phyloP scores from a whole-genome alignment of 1,140 invertebrate species.

The Macrostomum lignano region DNA sequence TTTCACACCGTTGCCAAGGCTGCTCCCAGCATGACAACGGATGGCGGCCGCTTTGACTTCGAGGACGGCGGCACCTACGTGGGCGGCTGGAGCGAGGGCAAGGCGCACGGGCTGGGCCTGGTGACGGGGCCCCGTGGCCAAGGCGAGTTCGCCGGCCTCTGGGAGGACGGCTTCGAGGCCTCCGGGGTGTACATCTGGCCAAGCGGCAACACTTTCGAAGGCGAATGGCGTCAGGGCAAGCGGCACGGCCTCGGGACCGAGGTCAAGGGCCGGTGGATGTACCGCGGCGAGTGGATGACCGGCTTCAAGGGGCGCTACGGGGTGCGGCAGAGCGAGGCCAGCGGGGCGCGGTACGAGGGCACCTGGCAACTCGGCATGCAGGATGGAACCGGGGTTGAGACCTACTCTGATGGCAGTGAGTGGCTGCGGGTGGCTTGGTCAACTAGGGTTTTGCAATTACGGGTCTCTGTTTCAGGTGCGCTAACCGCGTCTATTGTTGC shows the following conservation, averaged over 20 bases:
- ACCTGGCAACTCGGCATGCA: slow-evolving; percentile 95
- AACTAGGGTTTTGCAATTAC: too few relatives aligned
- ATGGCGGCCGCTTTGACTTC: slow-evolving; percentile 90
- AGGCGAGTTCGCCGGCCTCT: slow-evolving; percentile 88
- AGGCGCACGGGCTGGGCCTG: slow-evolving; percentile 28
- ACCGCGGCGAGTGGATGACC: slow-evolving; percentile 96
- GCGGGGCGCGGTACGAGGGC: slow-evolving; percentile 87
- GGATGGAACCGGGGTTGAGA: slow-evolving; percentile 95
- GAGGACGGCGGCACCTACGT: slow-evolving; percentile 97
- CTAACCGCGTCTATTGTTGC: too few relatives aligned
- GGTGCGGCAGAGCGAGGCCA: slow-evolving; percentile 65
- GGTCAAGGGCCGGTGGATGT: slow-evolving; percentile 73
- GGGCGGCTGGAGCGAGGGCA: slow-evolving; percentile 92
- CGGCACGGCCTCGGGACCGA: slow-evolving; percentile 87
- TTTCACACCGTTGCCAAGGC: too few relatives aligned
- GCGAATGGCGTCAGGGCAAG: slow-evolving; percentile 97
- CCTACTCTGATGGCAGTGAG: slow-evolving; percentile 85
- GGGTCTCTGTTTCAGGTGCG: too few relatives aligned
- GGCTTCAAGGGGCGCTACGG: slow-evolving; percentile 96
- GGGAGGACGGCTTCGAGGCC: slow-evolving; percentile 96
- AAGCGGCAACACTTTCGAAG: slow-evolving; percentile 80
- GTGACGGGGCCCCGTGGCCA: slow-evolving; percentile 39
- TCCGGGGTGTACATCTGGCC: slow-evolving; percentile 91
- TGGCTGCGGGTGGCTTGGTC: too few relatives aligned
- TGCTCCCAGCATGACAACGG: too few relatives aligned